Evolutionary conservation across 2,797 vertebrate species (phyloP).

Genomic region (Ctenosaura bakeri): DNA sequence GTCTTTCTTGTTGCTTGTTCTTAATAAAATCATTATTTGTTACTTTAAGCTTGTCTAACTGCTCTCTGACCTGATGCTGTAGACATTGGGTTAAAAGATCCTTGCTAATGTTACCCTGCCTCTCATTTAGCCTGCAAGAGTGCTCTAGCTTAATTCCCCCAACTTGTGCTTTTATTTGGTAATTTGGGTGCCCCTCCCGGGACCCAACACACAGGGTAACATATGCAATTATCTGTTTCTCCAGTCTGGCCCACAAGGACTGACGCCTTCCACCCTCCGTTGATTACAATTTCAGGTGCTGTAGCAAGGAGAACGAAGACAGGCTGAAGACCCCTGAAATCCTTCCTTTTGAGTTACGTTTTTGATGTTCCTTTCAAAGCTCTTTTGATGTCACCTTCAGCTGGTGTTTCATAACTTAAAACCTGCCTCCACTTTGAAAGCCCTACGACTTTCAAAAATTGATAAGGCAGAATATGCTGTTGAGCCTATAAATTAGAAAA

Average conservation of each 20-base stretch:
- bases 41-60: too few relatives aligned
- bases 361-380: background rate
- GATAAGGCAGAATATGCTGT: background rate
- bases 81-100: too few relatives aligned
- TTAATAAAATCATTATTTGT: too few relatives aligned
- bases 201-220: too few relatives aligned
- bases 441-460: slow-evolving; percentile 12
- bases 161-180: too few relatives aligned
- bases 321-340: background rate
- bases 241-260: background rate
- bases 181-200: too few relatives aligned
- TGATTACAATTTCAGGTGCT: background rate
- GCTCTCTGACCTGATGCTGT: too few relatives aligned
- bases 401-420: background rate
- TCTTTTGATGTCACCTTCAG: background rate
- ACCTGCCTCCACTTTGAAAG: background rate
- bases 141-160: too few relatives aligned
- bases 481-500: background rate
- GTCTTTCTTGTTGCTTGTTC: too few relatives aligned
- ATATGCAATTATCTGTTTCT: background rate
- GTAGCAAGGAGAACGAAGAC: background rate
- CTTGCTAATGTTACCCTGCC: too few relatives aligned
- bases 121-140: too few relatives aligned
- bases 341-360: rapidly evolving
- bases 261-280: background rate